phyloP scores from a whole-genome alignment of 2,113 vertebrate species.

The Saguinus midas region DNA sequence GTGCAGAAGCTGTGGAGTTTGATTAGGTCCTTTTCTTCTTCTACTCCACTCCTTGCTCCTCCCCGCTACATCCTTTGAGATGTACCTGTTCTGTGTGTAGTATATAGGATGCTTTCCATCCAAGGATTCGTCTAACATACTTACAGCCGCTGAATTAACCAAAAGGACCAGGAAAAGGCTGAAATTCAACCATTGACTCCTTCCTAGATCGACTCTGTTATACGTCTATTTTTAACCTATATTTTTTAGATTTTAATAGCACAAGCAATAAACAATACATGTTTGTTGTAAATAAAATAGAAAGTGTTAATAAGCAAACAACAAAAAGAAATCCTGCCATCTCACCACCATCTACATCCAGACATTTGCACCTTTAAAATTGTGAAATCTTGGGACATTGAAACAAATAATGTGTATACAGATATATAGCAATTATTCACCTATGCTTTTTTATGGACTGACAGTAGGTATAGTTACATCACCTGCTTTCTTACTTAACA shows the following conservation, averaged over 20 bases:
- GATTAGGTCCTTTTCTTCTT: no score
- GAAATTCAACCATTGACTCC: background rate
- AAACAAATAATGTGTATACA: background rate
- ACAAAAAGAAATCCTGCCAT: background rate
- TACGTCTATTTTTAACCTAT: background rate
- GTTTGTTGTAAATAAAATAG: background rate
- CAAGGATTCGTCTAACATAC: background rate
- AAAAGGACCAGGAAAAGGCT: background rate
- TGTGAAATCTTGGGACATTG: background rate
- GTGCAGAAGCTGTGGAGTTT: no score
- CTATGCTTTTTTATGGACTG: background rate
- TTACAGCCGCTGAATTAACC: background rate
- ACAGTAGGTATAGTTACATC: background rate
- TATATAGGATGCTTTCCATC: background rate
- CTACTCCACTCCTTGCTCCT: background rate
- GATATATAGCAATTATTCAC: background rate
- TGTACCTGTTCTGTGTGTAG: background rate
- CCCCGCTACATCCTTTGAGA: background rate
- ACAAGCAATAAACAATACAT: background rate
- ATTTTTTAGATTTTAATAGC: slow-evolving; percentile 14
- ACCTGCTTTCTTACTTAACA: background rate
- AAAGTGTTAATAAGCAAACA: background rate
- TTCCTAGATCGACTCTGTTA: background rate
- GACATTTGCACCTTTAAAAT: background rate
- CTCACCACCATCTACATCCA: background rate